Evolutionary conservation across 2,113 vertebrate species (phyloP).

Genomic region (Lepisosteus osseus): DNA sequence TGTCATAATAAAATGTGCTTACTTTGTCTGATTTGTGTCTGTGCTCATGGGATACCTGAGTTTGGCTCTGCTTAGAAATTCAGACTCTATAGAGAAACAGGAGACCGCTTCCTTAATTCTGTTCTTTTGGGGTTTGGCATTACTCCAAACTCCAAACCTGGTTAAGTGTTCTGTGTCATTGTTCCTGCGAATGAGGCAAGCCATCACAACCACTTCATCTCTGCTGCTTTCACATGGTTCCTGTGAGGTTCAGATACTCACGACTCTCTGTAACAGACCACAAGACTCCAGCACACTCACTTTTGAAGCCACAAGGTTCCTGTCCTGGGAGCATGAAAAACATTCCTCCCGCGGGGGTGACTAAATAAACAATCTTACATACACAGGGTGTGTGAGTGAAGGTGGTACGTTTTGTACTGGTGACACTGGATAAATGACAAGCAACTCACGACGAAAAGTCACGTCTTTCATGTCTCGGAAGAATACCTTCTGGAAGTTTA

Average conservation of each 20-base stretch:
- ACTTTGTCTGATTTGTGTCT: slow-evolving; percentile 42
- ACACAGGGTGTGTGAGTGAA: too few species aligned
- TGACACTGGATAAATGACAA: too few species aligned
- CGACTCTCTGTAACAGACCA: slow-evolving; percentile 8
- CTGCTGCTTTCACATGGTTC: slow-evolving; percentile 26
- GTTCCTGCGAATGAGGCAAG: neutral
- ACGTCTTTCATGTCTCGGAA: too few species aligned
- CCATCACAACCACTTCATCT: slow-evolving; percentile 18
- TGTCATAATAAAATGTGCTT: slow-evolving; percentile 50
- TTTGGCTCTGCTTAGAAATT: slow-evolving; percentile 22
- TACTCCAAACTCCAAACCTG: slow-evolving; percentile 19
- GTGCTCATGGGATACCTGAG: slow-evolving; percentile 36
- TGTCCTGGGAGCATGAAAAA: slow-evolving; percentile 1
- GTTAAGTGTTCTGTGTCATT: neutral
- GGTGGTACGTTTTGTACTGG: too few species aligned
- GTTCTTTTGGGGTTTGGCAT: neutral
- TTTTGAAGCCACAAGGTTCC: slow-evolving; percentile 15
- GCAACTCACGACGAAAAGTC: too few species aligned
- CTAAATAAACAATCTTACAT: too few species aligned
- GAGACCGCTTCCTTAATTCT: neutral
- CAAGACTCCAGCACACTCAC: slow-evolving; percentile 6
- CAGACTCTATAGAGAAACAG: too few species aligned
- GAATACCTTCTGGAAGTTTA: too few species aligned
- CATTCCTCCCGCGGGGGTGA: too few species aligned
- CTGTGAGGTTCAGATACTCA: slow-evolving; percentile 21